Percentiles rank a stretch among this genome's conserved stretches.
Evolutionary conservation across 2,797 vertebrate species (phyloP).

Genomic region (Xyrichtys novacula): DNA sequence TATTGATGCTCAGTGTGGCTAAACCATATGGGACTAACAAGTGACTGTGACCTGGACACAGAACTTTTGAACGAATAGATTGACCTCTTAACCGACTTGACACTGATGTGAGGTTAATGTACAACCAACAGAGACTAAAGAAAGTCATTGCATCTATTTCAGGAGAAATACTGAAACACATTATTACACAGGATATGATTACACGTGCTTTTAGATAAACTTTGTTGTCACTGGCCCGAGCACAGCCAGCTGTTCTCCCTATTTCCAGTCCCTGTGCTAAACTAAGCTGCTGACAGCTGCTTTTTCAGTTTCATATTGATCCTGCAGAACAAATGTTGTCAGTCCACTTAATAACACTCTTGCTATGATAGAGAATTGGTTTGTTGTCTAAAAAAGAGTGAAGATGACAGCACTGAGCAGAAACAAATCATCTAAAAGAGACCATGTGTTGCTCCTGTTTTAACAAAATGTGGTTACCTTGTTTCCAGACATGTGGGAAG

Average conservation of each 20-base stretch:
- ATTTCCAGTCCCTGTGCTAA: neutral
- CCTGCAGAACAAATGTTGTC: neutral
- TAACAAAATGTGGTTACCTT: slow-evolving; percentile 15
- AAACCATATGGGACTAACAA: neutral
- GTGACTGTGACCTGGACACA: neutral
- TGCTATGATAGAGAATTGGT: neutral
- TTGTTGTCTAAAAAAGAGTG: slow-evolving; percentile 3
- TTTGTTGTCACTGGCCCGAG: neutral
- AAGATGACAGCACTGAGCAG: neutral
- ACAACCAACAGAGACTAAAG: neutral
- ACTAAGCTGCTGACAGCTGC: neutral
- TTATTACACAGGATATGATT: too few species aligned
- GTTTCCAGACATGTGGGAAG: slow-evolving; percentile 95
- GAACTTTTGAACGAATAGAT: neutral
- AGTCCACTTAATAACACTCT: neutral
- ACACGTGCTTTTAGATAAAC: neutral
- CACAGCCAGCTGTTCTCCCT: neutral
- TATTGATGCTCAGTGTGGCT: slow-evolving; percentile 15
- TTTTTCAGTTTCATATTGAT: neutral
- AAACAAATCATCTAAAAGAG: neutral
- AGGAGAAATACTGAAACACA: neutral
- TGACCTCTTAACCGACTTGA: neutral
- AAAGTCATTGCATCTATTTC: neutral
- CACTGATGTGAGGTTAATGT: neutral
- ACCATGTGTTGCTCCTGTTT: neutral